Base-by-base conservation (phyloP, 1,140 invertebrate species). In the Agrilus planipennis region DNA sequence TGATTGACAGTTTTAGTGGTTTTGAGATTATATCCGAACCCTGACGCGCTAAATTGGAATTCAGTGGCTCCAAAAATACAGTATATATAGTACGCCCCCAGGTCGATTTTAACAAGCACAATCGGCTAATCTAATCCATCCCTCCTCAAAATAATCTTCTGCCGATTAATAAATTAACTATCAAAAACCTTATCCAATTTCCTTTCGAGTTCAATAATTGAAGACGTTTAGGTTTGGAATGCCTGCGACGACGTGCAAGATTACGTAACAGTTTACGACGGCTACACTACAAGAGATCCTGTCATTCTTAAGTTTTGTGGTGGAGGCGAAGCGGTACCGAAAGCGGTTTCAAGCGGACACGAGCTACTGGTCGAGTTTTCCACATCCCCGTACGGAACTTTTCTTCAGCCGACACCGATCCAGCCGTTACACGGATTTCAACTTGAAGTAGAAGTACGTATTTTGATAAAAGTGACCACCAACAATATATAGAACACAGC, bases 231-330 rank as follows among this genome's bases (percentile, higher is more conserved):
- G n/a, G 79, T 81, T 41, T 90, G 86, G 83, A 75, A 81, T 49
- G 78, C 86, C 43, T 89, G 87, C 61, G 84, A 89, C 54, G 76
- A 86, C 56, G 83, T 89, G 69, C 70, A 84, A 61, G 86, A 90
- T 62, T 88, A 86, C 63, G 81, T 90, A 38, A 88, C 84, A 4
- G 79, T 92, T 21, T 91, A 90, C 64, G 88, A 91, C 56, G 59
- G 89, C 23, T 88, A 88, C 53, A 89, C 84, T 37, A 89, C 85
- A 4, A 71, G 84, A 49, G 85, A 89, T 62, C 84, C 87, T 4
- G 77, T 89, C 41, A 79, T 92, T 46, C 64, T 90, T 44, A 87
- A 86, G 63, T 89, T 92, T 60, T 93, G 89, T 55, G 88, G 88
- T 2, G 81, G 81, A 22, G 88, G 86, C 23, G 77, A 84, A 50